These are phyloP conservation scores for Drepana falcataria DNA, from an alignment of 2,888 invertebrate genomes.

Conservation along the genomic window DNA sequence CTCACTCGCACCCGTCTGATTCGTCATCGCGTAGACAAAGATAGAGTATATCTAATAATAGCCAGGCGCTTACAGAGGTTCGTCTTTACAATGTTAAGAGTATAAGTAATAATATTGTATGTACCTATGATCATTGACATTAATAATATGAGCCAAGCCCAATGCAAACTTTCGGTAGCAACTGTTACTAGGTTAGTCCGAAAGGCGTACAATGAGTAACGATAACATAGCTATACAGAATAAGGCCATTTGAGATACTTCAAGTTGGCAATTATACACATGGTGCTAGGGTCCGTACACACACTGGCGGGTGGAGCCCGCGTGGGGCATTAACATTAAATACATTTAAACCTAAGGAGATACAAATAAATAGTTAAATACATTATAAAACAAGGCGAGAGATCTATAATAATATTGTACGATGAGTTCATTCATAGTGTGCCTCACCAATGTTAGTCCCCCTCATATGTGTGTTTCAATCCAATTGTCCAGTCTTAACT, in stretches of 20 bases:
- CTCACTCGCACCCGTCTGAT: neutral
- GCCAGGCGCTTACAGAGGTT: no score
- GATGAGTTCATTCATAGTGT: neutral
- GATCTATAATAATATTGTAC: neutral
- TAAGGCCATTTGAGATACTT: neutral
- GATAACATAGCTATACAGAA: neutral
- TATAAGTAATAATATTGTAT: no score
- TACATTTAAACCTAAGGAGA: neutral
- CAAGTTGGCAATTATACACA: neutral
- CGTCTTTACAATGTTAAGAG: no score
- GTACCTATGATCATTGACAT: no score
- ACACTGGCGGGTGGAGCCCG: no score
- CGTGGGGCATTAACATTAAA: neutral
- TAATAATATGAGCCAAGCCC: no score
- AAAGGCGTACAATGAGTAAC: no score
- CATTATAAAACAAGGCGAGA: neutral
- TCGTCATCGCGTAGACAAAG: no score
- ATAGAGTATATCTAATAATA: no score
- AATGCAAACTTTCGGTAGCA: no score
- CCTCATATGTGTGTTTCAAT: neutral
- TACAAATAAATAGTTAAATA: constrained; percentile 1
- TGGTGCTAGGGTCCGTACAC: neutral
- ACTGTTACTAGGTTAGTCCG: no score
- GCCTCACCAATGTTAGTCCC: neutral
- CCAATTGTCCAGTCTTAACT: neutral